Evolutionary conservation across 2,797 vertebrate genomes (phyloP).

Genomic region (Sebastes aleutianus): DNA sequence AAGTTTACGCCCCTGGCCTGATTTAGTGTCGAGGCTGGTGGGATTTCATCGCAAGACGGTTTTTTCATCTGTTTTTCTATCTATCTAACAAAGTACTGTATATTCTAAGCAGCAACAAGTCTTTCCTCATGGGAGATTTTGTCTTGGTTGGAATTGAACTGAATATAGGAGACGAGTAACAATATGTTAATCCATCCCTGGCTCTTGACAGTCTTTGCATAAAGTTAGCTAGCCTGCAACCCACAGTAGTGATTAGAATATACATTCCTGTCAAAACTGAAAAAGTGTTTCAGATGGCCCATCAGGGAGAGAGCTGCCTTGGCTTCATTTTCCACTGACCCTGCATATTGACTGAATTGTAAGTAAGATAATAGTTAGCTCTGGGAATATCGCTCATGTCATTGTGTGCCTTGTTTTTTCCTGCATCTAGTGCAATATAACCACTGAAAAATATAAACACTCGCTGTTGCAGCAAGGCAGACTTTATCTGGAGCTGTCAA

Average conservation of each 20-base stretch:
- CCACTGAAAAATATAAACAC: background rate
- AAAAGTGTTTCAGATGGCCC: slow-evolving; percentile 13
- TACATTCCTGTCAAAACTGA: slow-evolving; percentile 6
- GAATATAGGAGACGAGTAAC: background rate
- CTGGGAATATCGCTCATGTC: background rate
- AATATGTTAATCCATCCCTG: background rate
- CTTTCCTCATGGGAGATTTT: background rate
- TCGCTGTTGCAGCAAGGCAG: background rate
- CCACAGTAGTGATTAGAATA: slow-evolving; percentile 10
- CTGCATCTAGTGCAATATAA: background rate
- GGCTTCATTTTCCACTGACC: slow-evolving; percentile 36
- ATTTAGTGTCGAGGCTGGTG: background rate
- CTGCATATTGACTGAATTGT: slow-evolving; percentile 24
- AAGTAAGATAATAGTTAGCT: slow-evolving; percentile 4
- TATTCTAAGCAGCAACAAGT: background rate
- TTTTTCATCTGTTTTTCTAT: too few relatives aligned
- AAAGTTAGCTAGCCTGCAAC: background rate
- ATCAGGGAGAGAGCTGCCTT: slow-evolving; percentile 20
- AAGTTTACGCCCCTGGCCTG: too few relatives aligned
- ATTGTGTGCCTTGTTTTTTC: background rate
- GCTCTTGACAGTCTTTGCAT: background rate
- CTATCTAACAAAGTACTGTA: background rate
- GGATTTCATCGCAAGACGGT: background rate
- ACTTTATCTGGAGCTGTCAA: slow-evolving; percentile 1
- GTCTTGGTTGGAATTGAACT: background rate